Evolutionary conservation across 2,888 invertebrate genomes (phyloP), one percentile per base, ranked within the genome.

Genomic region (Drosophila mayaguana): DNA sequence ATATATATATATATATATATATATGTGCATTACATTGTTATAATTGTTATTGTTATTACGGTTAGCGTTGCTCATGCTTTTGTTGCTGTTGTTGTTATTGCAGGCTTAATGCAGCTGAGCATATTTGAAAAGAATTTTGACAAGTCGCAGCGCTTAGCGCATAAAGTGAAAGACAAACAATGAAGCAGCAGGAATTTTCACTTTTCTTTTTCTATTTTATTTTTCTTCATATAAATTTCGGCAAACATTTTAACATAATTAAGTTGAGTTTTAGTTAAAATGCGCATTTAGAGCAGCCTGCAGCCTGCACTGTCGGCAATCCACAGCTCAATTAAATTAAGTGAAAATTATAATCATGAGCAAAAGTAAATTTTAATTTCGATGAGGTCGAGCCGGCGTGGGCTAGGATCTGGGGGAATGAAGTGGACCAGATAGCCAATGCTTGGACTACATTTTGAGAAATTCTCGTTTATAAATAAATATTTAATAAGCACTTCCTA

Each of bases 291-390:
- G 51, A 72, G 63, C 65, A 69, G 50, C 46, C 28, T 53, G 18
- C 48, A 28, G 28, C 8, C 28, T 28, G 28, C 28, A n/a, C 48
- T 48, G 48, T 28, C 34, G 18, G 7, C 62, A 14, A 18, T 28
- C 48, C 32, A 53, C 60, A 51, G 74, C 80, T 69, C 89, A 83
- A 83, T 83, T 88, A 83, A 75, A 75, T 78, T 80, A 83, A 86
- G 83, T 86, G 89, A 78, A 80, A 83, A 83, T 75, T 22, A 83
- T 75, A 88, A 80, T 75, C 74, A 69, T 72, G 69, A 48, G 61
- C 61, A 57, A 81, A 20, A 76, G 69, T 48, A 46, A 60, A 63
- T 53, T 78, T 50, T 45, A 36, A 36, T 40, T 34, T 12, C 12
- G 43, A 14, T 32, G 16, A 3, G 2, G 40, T 2, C 2, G 43